These are phyloP conservation scores for Xenus cinereus DNA, from an alignment of 2,113 vertebrate species.

Conservation along the genomic window DNA sequence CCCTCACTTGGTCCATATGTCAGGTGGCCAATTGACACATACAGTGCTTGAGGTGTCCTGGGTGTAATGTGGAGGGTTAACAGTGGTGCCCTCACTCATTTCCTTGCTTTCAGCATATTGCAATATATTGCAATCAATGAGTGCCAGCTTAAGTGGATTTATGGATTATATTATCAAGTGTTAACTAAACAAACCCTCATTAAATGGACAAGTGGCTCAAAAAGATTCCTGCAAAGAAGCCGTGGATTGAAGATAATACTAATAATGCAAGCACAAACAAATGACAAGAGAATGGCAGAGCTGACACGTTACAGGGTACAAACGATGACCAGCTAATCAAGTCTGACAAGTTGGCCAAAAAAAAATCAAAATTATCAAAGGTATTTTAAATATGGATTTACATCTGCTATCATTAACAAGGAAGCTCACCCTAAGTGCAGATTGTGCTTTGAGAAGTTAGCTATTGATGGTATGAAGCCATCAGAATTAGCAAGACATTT, in stretches of 20 bases:
- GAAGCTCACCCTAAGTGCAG: not conserved
- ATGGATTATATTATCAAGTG: not conserved
- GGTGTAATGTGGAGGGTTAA: accelerated
- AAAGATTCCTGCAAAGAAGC: not conserved
- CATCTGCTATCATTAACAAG: accelerated
- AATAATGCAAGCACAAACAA: not conserved
- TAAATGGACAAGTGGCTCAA: not conserved
- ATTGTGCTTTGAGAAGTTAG: not conserved
- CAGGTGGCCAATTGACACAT: not conserved
- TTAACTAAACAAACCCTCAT: not conserved
- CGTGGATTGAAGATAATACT: not conserved
- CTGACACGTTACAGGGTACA: not conserved
- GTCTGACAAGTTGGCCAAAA: not conserved
- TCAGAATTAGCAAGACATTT: not conserved
- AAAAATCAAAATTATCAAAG: not conserved
- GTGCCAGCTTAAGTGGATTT: not conserved
- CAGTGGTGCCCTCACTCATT: not conserved
- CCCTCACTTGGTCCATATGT: accelerated
- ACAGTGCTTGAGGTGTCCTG: not conserved
- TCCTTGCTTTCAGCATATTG: not conserved
- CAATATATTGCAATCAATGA: not conserved
- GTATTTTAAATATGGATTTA: not conserved
- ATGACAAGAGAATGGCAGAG: not conserved
- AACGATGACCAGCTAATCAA: not conserved
- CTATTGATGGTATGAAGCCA: not conserved